Evolutionary conservation across 2,888 invertebrate species (phyloP).

Genomic region (Polydesmus complanatus): DNA sequence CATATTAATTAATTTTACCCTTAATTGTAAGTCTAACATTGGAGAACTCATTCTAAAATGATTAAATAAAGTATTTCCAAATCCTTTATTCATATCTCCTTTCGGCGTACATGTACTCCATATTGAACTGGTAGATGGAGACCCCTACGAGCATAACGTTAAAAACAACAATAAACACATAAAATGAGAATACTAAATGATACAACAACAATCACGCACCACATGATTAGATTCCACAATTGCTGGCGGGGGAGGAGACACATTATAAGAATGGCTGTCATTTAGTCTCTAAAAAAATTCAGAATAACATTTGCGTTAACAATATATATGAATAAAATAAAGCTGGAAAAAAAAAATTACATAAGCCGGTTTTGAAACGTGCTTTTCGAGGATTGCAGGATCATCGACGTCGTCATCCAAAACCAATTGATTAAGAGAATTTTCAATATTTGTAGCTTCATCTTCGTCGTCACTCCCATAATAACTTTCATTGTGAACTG

Average conservation of each 20-base stretch:
- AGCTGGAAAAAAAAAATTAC: no score
- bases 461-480: slow-evolving; percentile 4
- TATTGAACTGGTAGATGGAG: slow-evolving; percentile 22
- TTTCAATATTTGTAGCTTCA: slow-evolving; percentile 24
- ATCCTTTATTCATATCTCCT: not conserved
- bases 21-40: not conserved
- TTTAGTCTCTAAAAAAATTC: not conserved
- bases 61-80: not conserved
- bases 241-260: slow-evolving; percentile 23
- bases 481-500: not conserved
- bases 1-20: not conserved
- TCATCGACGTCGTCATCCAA: slow-evolving; percentile 27
- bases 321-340: not conserved
- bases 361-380: slow-evolving; percentile 2
- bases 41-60: not conserved
- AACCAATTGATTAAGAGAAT: slow-evolving; percentile 29
- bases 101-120: slow-evolving; percentile 20
- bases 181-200: not conserved
- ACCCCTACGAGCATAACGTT: slow-evolving; percentile 22
- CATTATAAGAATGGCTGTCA: not conserved
- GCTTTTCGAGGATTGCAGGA: slow-evolving; percentile 22
- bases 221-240: slow-evolving; percentile 22
- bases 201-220: slow-evolving; percentile 17
- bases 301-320: not conserved
- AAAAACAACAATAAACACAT: no score